Percentiles rank a stretch among this genome's conserved stretches.
phyloP scores from a whole-genome alignment of 2,888 invertebrate genomes.

The Priapulus caudatus region DNA sequence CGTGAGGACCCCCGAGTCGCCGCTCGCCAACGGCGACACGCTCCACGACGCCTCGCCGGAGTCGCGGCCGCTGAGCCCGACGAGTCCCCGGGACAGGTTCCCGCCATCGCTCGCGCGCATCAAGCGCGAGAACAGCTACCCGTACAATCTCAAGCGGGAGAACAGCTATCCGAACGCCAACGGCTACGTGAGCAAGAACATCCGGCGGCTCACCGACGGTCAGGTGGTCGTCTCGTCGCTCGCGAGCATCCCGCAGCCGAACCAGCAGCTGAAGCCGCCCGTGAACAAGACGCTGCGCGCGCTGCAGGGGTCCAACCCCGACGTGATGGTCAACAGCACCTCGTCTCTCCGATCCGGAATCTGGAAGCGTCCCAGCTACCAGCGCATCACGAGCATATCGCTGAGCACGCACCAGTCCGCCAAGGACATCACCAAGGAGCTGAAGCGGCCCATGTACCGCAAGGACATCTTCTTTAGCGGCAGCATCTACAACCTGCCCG shows the following conservation, averaged over 20 bases:
- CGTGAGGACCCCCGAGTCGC: no score
- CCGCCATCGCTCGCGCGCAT: no score
- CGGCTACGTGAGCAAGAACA: neutral
- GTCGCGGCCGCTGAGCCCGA: no score
- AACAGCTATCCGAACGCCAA: neutral
- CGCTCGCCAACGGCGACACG: no score
- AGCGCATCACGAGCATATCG: neutral
- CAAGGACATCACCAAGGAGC: neutral
- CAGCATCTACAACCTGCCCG: slow-evolving; percentile 79
- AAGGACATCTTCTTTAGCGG: slow-evolving; percentile 98
- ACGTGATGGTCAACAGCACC: neutral
- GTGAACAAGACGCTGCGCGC: neutral
- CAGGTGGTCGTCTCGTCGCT: neutral
- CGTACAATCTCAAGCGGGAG: neutral
- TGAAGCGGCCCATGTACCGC: slow-evolving; percentile 64
- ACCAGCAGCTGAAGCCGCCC: neutral
- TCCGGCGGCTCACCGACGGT: neutral
- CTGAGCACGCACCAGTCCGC: neutral
- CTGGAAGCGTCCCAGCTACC: neutral
- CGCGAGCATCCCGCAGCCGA: neutral
- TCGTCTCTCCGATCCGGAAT: neutral
- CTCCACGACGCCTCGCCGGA: no score
- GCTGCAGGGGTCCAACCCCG: neutral
- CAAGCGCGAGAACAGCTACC: neutral
- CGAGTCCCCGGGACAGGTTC: no score